Base-by-base conservation (phyloP, 2,113 vertebrate genomes). In the Suncus etruscus region DNA sequence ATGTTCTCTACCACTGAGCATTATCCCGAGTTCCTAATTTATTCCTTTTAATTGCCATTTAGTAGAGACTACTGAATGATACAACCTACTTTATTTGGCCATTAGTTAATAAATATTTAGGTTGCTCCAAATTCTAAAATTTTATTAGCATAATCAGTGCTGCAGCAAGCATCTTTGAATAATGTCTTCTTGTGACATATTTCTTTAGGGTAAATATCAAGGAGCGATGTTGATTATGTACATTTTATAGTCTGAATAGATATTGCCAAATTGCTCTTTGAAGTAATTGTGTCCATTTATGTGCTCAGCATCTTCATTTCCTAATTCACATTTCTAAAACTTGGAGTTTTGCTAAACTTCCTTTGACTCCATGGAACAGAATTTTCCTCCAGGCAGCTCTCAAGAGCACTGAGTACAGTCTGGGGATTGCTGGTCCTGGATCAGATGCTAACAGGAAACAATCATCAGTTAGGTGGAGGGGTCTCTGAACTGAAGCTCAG, bases 171-270 rank as follows among this genome's bases (percentile, higher is more conserved):
- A 58, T 39, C n/a, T 66, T 39, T n/a, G n/a, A 22, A 39, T 72
- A 61, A 15, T 70, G n/a, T 50, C 51, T 90, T 89, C 88, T 81
- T 90, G 69, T 61, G 32, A 76, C 15, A 16, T 51, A 25, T 86
- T 81, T 91, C 69, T 47, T 75, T 73, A 74, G 69, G 25, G 68
- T 73, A 77, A 29, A 82, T 86, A 58, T 69, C 82, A 87, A 86
- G 45, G 15, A 77, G 45, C 76, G 27, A 47, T 47, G 51, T 45
- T 82, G 27, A 86, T 87, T 27, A 22, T 14, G 8, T 47, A 47
- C 6, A 20, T 39, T 87, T 83, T 61, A 61, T n/a, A 48, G 47
- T 83, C 51, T 69, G 72, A 87, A 72, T 73, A 86, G 72, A 72
- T 29, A 72, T 66, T 12, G 24, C 24, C 65, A 66, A 66, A 27